Conservation (phyloP, 2,888 invertebrate species). For the Xylota segnis region DNA sequence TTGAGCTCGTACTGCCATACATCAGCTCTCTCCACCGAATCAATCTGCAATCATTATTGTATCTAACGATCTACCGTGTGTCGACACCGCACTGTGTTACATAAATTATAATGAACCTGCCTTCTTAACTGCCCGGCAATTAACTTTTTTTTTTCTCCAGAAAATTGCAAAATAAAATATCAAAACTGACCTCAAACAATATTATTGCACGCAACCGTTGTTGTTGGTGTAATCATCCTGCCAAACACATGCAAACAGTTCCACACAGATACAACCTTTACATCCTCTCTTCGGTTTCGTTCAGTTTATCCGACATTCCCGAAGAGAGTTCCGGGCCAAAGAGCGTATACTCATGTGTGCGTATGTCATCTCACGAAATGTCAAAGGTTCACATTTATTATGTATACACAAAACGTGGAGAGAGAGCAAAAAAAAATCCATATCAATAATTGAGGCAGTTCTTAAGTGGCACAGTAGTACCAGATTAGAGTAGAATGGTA, state of each 20-base stretch:
- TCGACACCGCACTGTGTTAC: too few species aligned
- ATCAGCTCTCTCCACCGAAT: too few species aligned
- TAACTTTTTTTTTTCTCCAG: background rate
- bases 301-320: slow-evolving; percentile 13
- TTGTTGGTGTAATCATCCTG: slow-evolving; percentile 14
- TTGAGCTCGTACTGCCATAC: too few species aligned
- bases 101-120: too few species aligned
- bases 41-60: too few species aligned
- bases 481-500: slow-evolving; percentile 50
- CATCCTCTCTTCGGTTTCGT: slow-evolving; percentile 39
- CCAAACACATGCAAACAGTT: background rate
- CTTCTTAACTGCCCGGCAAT: background rate
- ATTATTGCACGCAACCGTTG: slow-evolving; percentile 45
- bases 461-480: slow-evolving; percentile 60
- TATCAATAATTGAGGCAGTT: slow-evolving; percentile 60
- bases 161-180: slow-evolving; percentile 25
- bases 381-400: slow-evolving; percentile 64
- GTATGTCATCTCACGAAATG: slow-evolving; percentile 43
- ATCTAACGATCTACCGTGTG: too few species aligned
- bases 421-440: slow-evolving; percentile 61
- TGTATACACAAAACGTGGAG: slow-evolving; percentile 55
- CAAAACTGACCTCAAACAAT: slow-evolving; percentile 65
- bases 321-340: slow-evolving; percentile 1
- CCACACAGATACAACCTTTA: background rate
- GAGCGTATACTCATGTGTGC: slow-evolving; percentile 10